Conservation (phyloP, 2,797 vertebrate genomes). For the Lagodon rhomboides region DNA sequence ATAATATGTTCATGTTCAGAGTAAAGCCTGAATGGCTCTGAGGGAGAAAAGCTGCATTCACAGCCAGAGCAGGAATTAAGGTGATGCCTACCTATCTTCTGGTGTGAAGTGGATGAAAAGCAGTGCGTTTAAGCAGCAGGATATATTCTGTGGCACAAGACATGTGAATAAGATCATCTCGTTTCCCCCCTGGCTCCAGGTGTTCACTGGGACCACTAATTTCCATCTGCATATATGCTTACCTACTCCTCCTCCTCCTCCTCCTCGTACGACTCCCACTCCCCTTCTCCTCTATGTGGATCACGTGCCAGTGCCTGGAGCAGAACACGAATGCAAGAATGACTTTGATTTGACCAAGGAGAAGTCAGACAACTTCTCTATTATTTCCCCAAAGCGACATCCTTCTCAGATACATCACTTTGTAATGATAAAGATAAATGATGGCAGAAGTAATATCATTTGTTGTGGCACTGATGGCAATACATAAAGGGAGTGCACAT, state of each 20-base stretch:
- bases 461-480: neutral
- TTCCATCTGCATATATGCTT: conserved; percentile 73
- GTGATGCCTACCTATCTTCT: conserved; percentile 64
- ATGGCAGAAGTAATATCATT: conserved; percentile 14
- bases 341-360: conserved; percentile 68
- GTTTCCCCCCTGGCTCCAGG: conserved; percentile 76
- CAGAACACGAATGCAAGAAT: conserved; percentile 44
- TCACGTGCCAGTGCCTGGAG: conserved; percentile 51
- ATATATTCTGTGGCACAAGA: conserved; percentile 46
- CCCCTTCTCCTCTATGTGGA: conserved; percentile 37
- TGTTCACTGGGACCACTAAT: conserved; percentile 77
- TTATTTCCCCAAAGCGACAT: conserved; percentile 29
- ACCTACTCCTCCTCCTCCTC: conserved; percentile 59
- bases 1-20: conserved; percentile 70
- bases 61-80: conserved; percentile 50
- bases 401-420: conserved; percentile 7
- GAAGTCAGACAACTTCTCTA: conserved; percentile 50
- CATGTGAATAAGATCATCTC: conserved; percentile 75
- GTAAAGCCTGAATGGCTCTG: conserved; percentile 59
- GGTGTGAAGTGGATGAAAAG: conserved; percentile 52
- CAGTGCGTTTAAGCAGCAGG: conserved; percentile 36
- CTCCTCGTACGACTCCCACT: conserved; percentile 27
- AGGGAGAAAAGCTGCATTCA: conserved; percentile 38
- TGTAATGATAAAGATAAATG: conserved; percentile 31
- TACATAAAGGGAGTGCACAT: conserved; percentile 1